These are phyloP conservation scores for Ericerus pela DNA, from an alignment of 1,140 invertebrate species.

Conservation along the genomic window DNA sequence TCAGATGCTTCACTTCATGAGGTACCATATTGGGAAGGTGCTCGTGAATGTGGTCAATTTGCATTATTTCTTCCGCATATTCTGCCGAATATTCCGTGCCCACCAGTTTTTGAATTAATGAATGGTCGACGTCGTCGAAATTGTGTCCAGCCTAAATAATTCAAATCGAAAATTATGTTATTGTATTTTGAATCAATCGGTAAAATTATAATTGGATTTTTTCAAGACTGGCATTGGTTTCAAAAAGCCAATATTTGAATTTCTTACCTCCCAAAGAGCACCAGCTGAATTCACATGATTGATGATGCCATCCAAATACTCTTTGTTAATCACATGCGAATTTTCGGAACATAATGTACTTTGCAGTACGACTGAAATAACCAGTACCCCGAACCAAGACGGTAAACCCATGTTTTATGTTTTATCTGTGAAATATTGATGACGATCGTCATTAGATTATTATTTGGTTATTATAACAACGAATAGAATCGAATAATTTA, in stretches of 20 bases:
- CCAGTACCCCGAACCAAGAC: too few relatives aligned
- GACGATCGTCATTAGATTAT: too few relatives aligned
- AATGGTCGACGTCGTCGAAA: background rate
- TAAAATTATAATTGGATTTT: background rate
- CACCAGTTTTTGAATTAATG: background rate
- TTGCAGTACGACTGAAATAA: too few relatives aligned
- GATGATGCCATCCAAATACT: background rate
- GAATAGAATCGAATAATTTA: too few relatives aligned
- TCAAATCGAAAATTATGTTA: background rate
- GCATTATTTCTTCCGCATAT: background rate
- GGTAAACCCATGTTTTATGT: too few relatives aligned
- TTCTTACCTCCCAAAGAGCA: background rate
- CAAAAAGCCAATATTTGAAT: background rate
- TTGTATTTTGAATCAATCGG: background rate
- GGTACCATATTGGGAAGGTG: background rate
- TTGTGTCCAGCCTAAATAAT: background rate
- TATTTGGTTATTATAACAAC: too few relatives aligned
- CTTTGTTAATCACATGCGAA: too few relatives aligned
- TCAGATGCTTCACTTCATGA: conserved; percentile 27
- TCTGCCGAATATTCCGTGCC: background rate
- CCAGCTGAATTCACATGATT: background rate
- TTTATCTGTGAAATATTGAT: too few relatives aligned
- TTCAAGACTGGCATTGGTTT: background rate
- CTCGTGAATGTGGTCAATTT: background rate
- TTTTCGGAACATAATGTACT: too few relatives aligned